Evolutionary conservation across 2,888 invertebrate genomes (phyloP).

Genomic region (Lasioglossum calceatum): DNA sequence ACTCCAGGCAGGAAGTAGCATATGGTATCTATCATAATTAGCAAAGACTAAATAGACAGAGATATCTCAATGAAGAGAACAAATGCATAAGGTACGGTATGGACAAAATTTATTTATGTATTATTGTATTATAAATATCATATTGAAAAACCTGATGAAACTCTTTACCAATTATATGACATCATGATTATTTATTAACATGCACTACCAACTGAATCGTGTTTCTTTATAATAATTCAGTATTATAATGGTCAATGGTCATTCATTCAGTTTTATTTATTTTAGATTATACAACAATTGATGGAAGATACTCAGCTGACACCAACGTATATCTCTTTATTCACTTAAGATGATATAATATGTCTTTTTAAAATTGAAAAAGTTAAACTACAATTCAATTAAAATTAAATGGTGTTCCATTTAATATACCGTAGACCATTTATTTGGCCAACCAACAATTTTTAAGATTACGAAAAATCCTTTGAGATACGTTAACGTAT

Average conservation of each 20-base stretch:
- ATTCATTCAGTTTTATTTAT: slow-evolving; percentile 10
- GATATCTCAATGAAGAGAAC: not conserved
- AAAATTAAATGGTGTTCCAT: not conserved
- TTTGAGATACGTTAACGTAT: no score
- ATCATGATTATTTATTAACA: slow-evolving; percentile 61
- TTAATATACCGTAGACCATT: no score
- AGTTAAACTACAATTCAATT: not conserved
- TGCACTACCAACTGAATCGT: slow-evolving; percentile 69
- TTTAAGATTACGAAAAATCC: no score
- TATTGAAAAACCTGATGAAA: slow-evolving; percentile 45
- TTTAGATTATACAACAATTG: slow-evolving; percentile 4
- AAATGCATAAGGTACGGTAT: not conserved
- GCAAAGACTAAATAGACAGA: not conserved
- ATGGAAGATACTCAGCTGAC: not conserved
- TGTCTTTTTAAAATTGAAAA: not conserved
- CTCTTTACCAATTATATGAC: slow-evolving; percentile 46
- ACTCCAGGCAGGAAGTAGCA: not conserved
- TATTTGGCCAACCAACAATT: no score
- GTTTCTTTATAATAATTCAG: not conserved
- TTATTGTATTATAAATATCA: not conserved
- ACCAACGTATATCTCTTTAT: not conserved
- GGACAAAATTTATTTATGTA: not conserved
- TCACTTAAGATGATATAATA: not conserved
- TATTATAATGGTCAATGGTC: not conserved
- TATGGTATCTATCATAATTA: not conserved